Conservation (phyloP, 2,888 invertebrate genomes). For the Yponomeuta cagnagella region DNA sequence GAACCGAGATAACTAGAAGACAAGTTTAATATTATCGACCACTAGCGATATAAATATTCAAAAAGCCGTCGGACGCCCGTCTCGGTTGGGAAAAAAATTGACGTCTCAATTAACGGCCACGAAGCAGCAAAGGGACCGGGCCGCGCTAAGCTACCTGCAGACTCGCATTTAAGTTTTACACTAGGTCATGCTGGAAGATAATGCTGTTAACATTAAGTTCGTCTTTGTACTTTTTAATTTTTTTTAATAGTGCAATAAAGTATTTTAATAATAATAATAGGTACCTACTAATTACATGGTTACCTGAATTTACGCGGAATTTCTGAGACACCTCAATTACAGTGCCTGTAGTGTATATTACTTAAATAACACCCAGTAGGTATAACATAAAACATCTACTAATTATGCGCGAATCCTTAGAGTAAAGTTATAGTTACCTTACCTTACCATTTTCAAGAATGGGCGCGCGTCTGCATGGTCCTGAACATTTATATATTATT, state of each 20-base stretch:
- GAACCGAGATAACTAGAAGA: slow-evolving; percentile 60
- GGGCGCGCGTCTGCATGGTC: not conserved
- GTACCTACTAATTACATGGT: not conserved
- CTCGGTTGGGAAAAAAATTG: slow-evolving; percentile 57
- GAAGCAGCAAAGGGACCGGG: slow-evolving; percentile 10
- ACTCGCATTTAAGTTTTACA: slow-evolving; percentile 1
- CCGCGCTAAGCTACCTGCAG: not conserved
- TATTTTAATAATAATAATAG: too few species aligned
- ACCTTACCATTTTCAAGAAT: not conserved
- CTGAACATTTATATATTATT: slow-evolving; percentile 64
- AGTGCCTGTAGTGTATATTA: too few species aligned
- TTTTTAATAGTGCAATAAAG: too few species aligned
- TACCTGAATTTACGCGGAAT: too few species aligned
- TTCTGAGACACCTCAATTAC: too few species aligned
- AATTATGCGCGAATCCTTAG: too few species aligned
- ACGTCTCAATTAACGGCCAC: slow-evolving; percentile 69
- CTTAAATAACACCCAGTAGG: too few species aligned
- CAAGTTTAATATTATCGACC: slow-evolving; percentile 61
- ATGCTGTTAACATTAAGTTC: too few species aligned
- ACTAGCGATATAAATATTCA: slow-evolving; percentile 70
- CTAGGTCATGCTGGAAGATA: too few species aligned
- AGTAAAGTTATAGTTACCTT: not conserved
- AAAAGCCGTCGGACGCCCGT: slow-evolving; percentile 22
- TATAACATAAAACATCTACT: too few species aligned
- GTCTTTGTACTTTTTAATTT: too few species aligned